Evolutionary conservation across 1,140 invertebrate species (phyloP).

Genomic region (Melipona quadrifasciata): DNA sequence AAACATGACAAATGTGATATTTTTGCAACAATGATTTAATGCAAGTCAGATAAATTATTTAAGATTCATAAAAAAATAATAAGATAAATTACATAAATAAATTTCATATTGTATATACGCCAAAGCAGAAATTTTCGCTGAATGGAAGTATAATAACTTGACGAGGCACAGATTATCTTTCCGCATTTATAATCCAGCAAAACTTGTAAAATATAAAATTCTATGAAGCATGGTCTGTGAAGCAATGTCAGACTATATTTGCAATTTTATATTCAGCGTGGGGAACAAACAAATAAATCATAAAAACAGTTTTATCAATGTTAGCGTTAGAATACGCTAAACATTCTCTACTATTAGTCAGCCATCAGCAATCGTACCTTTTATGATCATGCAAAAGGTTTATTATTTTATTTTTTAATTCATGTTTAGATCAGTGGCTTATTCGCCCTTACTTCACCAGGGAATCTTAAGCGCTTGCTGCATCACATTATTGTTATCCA

Average conservation of each 20-base stretch:
- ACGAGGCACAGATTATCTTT: constrained; percentile 15
- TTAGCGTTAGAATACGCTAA: too few relatives aligned
- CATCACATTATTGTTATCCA: too few relatives aligned
- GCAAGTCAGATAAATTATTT: constrained; percentile 8
- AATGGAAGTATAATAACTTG: background rate
- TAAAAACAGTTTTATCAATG: constrained; percentile 25
- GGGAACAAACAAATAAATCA: background rate
- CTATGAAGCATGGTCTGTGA: constrained; percentile 17
- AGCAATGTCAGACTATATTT: constrained; percentile 32
- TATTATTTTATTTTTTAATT: too few relatives aligned
- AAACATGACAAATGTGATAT: constrained; percentile 36
- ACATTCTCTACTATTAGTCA: too few relatives aligned
- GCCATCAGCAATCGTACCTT: too few relatives aligned
- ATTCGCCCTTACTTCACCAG: too few relatives aligned
- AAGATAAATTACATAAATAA: constrained; percentile 3
- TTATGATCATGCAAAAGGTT: too few relatives aligned
- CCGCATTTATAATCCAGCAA: background rate
- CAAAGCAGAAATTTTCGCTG: background rate
- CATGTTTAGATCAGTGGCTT: too few relatives aligned
- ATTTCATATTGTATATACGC: background rate
- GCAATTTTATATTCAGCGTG: constrained; percentile 15
- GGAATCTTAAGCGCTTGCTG: too few relatives aligned
- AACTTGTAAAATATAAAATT: constrained; percentile 33
- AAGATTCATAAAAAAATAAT: constrained; percentile 38
- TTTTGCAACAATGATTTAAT: constrained; percentile 26